Evolutionary conservation across 2,113 vertebrate genomes (phyloP), one percentile per base, ranked within the genome.

Genomic region (Charadrius vociferus): DNA sequence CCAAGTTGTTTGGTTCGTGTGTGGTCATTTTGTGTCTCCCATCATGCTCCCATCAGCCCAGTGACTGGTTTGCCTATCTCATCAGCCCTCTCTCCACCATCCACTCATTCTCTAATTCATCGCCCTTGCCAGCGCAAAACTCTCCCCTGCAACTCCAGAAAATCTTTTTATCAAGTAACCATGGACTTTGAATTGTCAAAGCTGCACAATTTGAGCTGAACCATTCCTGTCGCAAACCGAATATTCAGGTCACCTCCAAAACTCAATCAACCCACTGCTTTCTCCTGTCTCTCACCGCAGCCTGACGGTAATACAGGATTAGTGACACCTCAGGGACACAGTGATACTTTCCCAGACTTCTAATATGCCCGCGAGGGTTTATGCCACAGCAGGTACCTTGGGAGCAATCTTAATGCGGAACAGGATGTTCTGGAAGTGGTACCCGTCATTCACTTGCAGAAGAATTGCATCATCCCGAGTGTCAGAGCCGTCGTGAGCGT

Each of bases 351-450:
- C 63, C 19, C 45, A 72, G 67, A 11, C 39, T 30, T 41, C 9
- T 36, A 1, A 43, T 20, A 7, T 32, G 67, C 56, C 80, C 59
- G 50, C 1, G 36, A 58, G 62, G 43, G 39, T n/a, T 68, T 20
- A 3, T 11, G 50, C 29, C 53, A 26, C 24, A 39, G 66, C 68
- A 91, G 96, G 0, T 98, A 99, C 99, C 99, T 99, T 94, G 58
- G 98, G 98, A 63, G 66, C 72, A 53, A 98, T 94, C 72, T 92
- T 98, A 63, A 99, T 34, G 17, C 50, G 97, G 52, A 99, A 98
- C 9, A 99, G 98, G 65, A 99, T 8, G 72, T 99, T 99, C 94
- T 81, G 98, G 98, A 99, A 99, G 98, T 98, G 99, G 98, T 99
- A 97, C 3, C 99, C 99, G 11, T 99, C 99, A 3, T 95, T 99